These are phyloP conservation scores for Anastrepha obliqua DNA, from an alignment of 1,140 invertebrate genomes.

Conservation along the genomic window DNA sequence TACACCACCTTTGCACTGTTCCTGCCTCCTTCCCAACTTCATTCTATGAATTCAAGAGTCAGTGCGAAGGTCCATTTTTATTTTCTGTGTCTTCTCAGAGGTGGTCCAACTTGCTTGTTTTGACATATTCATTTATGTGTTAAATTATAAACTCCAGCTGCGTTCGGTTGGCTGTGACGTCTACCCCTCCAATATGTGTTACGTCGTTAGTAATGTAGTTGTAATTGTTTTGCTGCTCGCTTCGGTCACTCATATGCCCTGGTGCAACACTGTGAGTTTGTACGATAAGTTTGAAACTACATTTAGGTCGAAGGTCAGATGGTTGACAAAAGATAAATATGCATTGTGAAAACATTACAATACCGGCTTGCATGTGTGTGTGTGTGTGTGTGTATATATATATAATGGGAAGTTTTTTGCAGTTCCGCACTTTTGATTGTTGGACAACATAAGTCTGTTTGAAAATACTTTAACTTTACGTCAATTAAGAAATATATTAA, in stretches of 20 bases:
- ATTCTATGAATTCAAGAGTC: neutral
- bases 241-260: neutral
- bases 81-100: neutral
- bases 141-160: constrained; percentile 21
- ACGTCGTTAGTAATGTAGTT: neutral
- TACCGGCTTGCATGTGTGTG: too few species aligned
- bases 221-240: neutral
- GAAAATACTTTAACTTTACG: too few species aligned
- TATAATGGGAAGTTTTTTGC: too few species aligned
- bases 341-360: neutral
- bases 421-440: too few species aligned
- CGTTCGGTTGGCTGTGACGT: neutral
- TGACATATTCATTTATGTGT: constrained; percentile 42
- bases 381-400: too few species aligned
- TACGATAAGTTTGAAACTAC: neutral
- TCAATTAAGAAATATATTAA: too few species aligned
- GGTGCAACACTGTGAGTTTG: neutral
- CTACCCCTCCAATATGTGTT: neutral
- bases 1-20: neutral
- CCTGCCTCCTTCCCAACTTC: too few species aligned
- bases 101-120: constrained; percentile 9
- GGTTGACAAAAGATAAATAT: constrained; percentile 6
- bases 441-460: too few species aligned
- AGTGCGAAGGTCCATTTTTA: neutral
- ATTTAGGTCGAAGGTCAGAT: neutral